Evolutionary conservation across 2,888 invertebrate genomes (phyloP).

Genomic region (Ectemnius continuus): DNA sequence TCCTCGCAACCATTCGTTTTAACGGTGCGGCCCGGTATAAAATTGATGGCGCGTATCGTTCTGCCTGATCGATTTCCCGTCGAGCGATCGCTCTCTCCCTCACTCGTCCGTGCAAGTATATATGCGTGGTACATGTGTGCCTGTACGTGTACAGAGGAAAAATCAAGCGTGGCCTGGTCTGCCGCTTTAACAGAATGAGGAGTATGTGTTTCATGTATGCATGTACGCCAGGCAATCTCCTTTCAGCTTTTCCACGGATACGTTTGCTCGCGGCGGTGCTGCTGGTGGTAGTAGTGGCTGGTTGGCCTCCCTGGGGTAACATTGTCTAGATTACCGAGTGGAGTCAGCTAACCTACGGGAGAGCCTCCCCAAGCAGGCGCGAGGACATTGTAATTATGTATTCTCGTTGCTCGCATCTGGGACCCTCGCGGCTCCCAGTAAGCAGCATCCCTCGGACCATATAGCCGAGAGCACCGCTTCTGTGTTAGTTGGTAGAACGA

Average conservation of each 20-base stretch:
- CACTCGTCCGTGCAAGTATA: not conserved
- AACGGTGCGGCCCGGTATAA: slow-evolving; percentile 28
- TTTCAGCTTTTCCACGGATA: slow-evolving; percentile 61
- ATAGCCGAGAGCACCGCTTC: slow-evolving; percentile 28
- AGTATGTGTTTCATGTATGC: not conserved
- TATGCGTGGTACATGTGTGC: slow-evolving; percentile 12
- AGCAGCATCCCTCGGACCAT: slow-evolving; percentile 41
- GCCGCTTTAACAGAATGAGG: not conserved
- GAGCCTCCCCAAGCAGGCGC: slow-evolving; percentile 64
- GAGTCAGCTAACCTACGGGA: slow-evolving; percentile 65
- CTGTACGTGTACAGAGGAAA: not conserved
- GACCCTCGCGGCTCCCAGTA: slow-evolving; percentile 51
- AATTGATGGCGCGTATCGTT: slow-evolving; percentile 23
- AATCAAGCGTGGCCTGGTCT: slow-evolving; percentile 13
- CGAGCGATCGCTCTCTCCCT: slow-evolving; percentile 5
- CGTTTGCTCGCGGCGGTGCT: slow-evolving; percentile 50
- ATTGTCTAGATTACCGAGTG: slow-evolving; percentile 70
- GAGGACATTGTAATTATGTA: slow-evolving; percentile 73
- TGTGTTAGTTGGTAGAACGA: slow-evolving; percentile 20
- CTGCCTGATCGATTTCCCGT: slow-evolving; percentile 22
- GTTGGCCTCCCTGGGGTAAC: slow-evolving; percentile 60
- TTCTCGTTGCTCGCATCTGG: slow-evolving; percentile 72
- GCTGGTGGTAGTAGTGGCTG: no score
- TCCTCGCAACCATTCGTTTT: slow-evolving; percentile 34
- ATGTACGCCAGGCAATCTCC: slow-evolving; percentile 54